A percentile compares a stretch with the other conserved stretches of the same genome.
These are phyloP conservation scores for Acrobeloides nanus DNA, from an alignment of 2,888 invertebrate species.

Conservation along the genomic window DNA sequence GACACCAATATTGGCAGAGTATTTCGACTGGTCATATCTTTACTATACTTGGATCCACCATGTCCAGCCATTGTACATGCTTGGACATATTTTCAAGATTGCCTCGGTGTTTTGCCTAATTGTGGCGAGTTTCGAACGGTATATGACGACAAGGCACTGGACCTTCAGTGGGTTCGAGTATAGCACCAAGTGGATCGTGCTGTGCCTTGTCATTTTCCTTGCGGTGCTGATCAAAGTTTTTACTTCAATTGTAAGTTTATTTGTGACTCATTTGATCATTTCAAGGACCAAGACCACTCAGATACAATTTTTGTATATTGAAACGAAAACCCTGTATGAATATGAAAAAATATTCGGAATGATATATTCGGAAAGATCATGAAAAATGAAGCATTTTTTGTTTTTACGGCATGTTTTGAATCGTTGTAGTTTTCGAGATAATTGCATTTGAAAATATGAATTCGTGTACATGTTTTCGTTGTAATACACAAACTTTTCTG, in stretches of 20 bases:
- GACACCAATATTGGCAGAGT: conserved; percentile 40
- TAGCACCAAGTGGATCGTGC: conserved; percentile 46
- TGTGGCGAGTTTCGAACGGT: conserved; percentile 49
- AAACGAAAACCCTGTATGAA: no score
- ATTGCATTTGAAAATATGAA: no score
- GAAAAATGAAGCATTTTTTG: no score
- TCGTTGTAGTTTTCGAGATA: no score
- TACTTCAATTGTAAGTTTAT: conserved; percentile 31
- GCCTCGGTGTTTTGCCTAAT: conserved; percentile 49
- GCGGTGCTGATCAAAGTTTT: conserved; percentile 41
- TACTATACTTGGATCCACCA: conserved; percentile 37
- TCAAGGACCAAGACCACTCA: conserved; percentile 1
- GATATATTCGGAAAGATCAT: no score
- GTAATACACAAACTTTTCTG: no score
- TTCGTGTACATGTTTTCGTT: no score
- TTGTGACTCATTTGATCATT: no score
- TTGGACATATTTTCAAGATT: conserved; percentile 48
- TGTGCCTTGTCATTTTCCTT: conserved; percentile 26
- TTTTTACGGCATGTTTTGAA: no score
- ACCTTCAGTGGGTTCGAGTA: conserved; percentile 50
- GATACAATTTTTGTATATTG: no score
- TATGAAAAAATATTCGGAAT: neutral
- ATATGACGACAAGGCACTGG: conserved; percentile 41
- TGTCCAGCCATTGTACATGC: conserved; percentile 24
- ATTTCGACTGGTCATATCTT: conserved; percentile 29